Conservation (phyloP, 1,140 invertebrate genomes). For the Argopecten irradians region DNA sequence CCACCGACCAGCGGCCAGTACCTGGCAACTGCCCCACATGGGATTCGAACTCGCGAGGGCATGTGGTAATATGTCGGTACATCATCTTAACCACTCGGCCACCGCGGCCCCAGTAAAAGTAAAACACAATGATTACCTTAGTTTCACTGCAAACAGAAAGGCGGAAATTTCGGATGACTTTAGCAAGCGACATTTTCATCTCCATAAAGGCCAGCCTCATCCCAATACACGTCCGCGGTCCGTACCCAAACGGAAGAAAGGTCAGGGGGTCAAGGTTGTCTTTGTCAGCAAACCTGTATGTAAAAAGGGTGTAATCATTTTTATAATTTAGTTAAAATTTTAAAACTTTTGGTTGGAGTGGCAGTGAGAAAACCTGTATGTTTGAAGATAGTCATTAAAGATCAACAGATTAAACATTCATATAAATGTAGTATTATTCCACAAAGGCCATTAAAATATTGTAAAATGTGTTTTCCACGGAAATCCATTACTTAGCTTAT, state of each 20-base stretch:
- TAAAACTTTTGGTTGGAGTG: no score
- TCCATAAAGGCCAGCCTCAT: constrained; percentile 78
- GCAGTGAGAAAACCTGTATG: no score
- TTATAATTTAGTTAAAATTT: no score
- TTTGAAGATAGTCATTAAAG: no score
- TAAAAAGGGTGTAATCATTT: no score
- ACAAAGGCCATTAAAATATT: no score
- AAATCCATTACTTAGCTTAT: no score
- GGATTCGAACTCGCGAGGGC: no score
- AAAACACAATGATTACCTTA: constrained; percentile 23
- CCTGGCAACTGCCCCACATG: no score
- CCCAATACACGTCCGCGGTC: constrained; percentile 82
- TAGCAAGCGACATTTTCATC: constrained; percentile 77
- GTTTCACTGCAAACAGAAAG: constrained; percentile 61
- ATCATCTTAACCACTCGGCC: not conserved
- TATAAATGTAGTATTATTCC: no score
- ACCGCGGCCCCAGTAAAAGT: not conserved
- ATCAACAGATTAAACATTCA: no score
- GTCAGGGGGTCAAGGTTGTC: not conserved
- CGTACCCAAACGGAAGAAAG: constrained; percentile 75
- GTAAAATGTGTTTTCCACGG: no score
- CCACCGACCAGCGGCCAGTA: not conserved
- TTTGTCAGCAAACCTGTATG: constrained; percentile 38
- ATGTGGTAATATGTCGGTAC: not conserved
- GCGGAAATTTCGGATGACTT: constrained; percentile 64